phyloP scores from a whole-genome alignment of 2,113 vertebrate species.

The Hippocampus abdominalis region DNA sequence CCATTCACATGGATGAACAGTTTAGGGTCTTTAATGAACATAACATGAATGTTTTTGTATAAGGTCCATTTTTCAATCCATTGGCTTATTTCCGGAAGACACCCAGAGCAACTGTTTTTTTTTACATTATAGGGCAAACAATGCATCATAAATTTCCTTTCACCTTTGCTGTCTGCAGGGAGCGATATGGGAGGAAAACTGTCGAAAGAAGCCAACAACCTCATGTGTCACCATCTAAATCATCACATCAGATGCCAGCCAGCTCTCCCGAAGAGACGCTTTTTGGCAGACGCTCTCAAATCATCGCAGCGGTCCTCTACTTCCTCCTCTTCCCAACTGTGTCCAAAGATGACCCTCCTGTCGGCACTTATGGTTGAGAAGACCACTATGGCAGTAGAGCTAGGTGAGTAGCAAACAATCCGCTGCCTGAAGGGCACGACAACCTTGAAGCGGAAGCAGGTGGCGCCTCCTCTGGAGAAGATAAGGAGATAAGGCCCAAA shows the following conservation, averaged over 20 bases:
- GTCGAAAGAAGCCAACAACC: slow-evolving; percentile 22
- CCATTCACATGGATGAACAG: too few species aligned
- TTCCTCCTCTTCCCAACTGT: slow-evolving; percentile 52
- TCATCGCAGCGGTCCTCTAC: slow-evolving; percentile 20
- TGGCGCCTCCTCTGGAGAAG: slow-evolving; percentile 51
- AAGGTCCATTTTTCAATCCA: too few species aligned
- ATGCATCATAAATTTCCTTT: not conserved
- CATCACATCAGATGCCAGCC: slow-evolving; percentile 41
- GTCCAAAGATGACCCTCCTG: slow-evolving; percentile 60
- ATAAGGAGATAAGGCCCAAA: slow-evolving; percentile 45
- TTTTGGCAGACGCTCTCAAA: slow-evolving; percentile 49
- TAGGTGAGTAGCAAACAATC: slow-evolving; percentile 19
- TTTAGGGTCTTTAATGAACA: too few species aligned
- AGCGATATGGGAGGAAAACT: slow-evolving; percentile 15
- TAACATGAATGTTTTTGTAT: too few species aligned
- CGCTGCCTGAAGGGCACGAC: slow-evolving; percentile 39
- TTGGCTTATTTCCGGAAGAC: too few species aligned
- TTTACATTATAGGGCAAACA: too few species aligned
- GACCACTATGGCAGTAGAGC: slow-evolving; percentile 31
- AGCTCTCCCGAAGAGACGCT: slow-evolving; percentile 37
- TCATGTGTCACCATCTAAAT: slow-evolving; percentile 43
- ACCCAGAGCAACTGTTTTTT: too few species aligned
- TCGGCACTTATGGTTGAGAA: slow-evolving; percentile 54
- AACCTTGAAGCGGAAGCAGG: slow-evolving; percentile 56
- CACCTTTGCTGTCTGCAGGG: slow-evolving; percentile 45